Percentiles rank a stretch among this genome's conserved stretches.
phyloP scores from a whole-genome alignment of 2,888 invertebrate species.

The Parthenolecanium corni region DNA sequence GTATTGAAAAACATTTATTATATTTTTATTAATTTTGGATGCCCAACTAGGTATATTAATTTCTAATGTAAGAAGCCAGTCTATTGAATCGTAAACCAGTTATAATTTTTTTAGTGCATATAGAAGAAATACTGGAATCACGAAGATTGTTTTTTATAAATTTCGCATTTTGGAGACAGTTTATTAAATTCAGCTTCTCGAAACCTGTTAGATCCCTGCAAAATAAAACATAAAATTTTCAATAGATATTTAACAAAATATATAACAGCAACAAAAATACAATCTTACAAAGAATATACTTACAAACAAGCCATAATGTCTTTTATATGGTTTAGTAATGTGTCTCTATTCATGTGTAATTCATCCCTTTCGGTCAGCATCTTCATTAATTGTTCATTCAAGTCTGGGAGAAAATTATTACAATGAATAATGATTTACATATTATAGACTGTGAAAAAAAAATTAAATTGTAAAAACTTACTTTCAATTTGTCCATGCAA shows the following conservation, averaged over 20 bases:
- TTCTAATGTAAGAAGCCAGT: not conserved
- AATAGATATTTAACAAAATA: too few species aligned
- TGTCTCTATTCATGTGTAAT: slow-evolving; percentile 94
- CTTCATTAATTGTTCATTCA: slow-evolving; percentile 82
- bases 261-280: too few species aligned
- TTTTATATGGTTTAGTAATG: slow-evolving; percentile 93
- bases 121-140: not conserved
- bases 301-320: slow-evolving; percentile 52
- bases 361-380: slow-evolving; percentile 86
- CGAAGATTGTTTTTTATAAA: not conserved
- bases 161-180: not conserved
- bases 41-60: too few species aligned
- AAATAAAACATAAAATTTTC: too few species aligned
- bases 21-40: too few species aligned
- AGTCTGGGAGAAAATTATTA: slow-evolving; percentile 41
- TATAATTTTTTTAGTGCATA: not conserved
- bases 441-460: too few species aligned
- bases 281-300: not conserved
- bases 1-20: too few species aligned
- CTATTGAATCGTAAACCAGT: not conserved
- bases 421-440: too few species aligned
- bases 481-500: slow-evolving; percentile 84
- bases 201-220: not conserved
- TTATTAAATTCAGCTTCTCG: not conserved
- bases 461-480: slow-evolving; percentile 36